phyloP scores from a whole-genome alignment of 2,113 vertebrate genomes.

The Grammomys dolichurus region DNA sequence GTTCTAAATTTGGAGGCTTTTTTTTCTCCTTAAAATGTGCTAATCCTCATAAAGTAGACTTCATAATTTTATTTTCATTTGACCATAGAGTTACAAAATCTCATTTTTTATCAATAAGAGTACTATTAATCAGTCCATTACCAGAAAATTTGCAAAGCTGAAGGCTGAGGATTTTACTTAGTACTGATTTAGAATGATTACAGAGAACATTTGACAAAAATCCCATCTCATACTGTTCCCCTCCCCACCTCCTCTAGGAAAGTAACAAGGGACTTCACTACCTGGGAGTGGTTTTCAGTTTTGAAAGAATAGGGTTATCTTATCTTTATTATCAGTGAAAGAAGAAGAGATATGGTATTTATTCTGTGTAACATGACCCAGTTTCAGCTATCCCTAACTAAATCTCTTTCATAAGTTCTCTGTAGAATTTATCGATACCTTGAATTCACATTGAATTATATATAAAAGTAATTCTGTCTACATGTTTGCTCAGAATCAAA shows the following conservation, averaged over 20 bases:
- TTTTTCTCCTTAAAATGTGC: constrained; percentile 10
- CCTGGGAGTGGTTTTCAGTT: constrained; percentile 61
- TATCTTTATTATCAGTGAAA: constrained; percentile 66
- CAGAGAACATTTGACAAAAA: constrained; percentile 60
- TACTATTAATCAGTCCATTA: constrained; percentile 40
- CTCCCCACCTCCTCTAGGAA: neutral
- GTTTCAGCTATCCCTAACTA: constrained; percentile 67
- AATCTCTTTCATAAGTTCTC: constrained; percentile 56
- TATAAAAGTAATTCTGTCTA: constrained; percentile 20
- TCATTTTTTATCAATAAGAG: constrained; percentile 58
- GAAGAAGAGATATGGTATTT: constrained; percentile 66
- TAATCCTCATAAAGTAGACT: constrained; percentile 33
- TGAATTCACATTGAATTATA: constrained; percentile 70
- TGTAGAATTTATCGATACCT: constrained; percentile 57
- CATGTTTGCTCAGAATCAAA: neutral
- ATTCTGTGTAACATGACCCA: constrained; percentile 64
- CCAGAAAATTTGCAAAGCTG: neutral
- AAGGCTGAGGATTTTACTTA: constrained; percentile 38
- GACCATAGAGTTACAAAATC: constrained; percentile 58
- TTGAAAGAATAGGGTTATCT: constrained; percentile 37
- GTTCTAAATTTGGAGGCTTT: neutral
- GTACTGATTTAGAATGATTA: constrained; percentile 65
- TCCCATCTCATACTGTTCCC: constrained; percentile 9
- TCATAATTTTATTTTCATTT: constrained; percentile 67
- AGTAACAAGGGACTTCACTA: constrained; percentile 45